Base-by-base conservation (phyloP, 1,140 invertebrate species). In the Chlorops oryzae region DNA sequence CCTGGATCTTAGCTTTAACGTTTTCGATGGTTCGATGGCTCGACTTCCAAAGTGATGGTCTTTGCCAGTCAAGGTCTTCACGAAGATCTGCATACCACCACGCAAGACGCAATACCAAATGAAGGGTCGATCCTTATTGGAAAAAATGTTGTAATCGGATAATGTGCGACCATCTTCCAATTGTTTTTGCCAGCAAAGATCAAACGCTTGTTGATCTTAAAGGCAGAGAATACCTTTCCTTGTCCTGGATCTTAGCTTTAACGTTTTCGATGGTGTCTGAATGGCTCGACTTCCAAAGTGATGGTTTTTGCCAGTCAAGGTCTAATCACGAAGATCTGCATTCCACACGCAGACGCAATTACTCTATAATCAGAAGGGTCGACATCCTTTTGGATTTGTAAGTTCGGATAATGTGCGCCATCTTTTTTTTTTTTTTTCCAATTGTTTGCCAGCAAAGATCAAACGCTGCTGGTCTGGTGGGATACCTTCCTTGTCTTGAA, bases 101-200 rank as follows among this genome's bases (percentile, higher is more conserved):
- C 88, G 77, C 35, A n/a, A 89, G 78, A 74, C 87, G 79, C 5
- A 89, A 75, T 13, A 92, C 88, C 61, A 93, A 78, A 72, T 92
- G 89, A 50, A 93, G 80, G 5, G 90, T 95, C 3, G 90, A 93
- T 73, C 94, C 91, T 67, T 88, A 88, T 63, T 89, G 85, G 61
- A n/a, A n/a, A n/a, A n/a, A n/a, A 90, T 88, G 67, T 92, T 92
- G 71, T 93, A 94, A 69, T 95, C 90, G 5, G 84, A 87, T 6
- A 95, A 73, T 2, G 90, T 93, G 35, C 88, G 79, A 3, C 88
- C 90, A 82, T 95, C 90, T 75, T 94, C 91, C 24, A 96, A n/a
- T n/a, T n/a, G n/a, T n/a, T n/a, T 67, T 87, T 86, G 37, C 86
- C 85, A 64, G 76, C 85, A 70, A 87, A 87, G 62, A 85, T 84